These are phyloP conservation scores for Drosophila peninsularis DNA, from an alignment of 2,888 invertebrate species.

Conservation along the genomic window DNA sequence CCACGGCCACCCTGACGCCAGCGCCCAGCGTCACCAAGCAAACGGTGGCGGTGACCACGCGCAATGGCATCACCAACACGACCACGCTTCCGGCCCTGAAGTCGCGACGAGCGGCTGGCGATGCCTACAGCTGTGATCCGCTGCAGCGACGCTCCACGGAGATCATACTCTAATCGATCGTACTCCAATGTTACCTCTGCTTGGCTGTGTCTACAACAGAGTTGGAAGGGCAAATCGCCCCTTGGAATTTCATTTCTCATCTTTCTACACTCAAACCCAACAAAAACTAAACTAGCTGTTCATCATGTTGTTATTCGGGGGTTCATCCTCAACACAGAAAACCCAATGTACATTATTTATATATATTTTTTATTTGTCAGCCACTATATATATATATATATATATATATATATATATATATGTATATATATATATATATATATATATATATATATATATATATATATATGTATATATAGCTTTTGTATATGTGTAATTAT, in stretches of 20 bases:
- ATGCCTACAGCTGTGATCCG: slow-evolving; percentile 82
- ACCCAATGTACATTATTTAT: slow-evolving; percentile 55
- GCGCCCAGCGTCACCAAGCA: slow-evolving; percentile 75
- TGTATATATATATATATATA: slow-evolving; percentile 47
- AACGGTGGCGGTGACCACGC: slow-evolving; percentile 73
- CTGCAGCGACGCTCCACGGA: slow-evolving; percentile 82
- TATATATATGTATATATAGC: slow-evolving; percentile 36
- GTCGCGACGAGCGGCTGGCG: slow-evolving; percentile 61
- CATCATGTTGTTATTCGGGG: slow-evolving; percentile 78
- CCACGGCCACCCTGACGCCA: slow-evolving; percentile 82
- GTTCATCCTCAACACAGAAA: slow-evolving; percentile 32
- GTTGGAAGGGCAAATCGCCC: background rate
- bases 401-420: slow-evolving; percentile 33
- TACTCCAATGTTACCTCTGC: slow-evolving; percentile 14
- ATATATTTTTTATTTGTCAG: slow-evolving; percentile 17
- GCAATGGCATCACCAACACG: slow-evolving; percentile 71
- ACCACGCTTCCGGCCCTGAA: slow-evolving; percentile 44
- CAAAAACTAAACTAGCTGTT: slow-evolving; percentile 50
- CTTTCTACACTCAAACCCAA: background rate
- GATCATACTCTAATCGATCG: slow-evolving; percentile 80
- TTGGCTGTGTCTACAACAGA: slow-evolving; percentile 43
- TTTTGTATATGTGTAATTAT: slow-evolving; percentile 54
- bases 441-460: slow-evolving; percentile 38
- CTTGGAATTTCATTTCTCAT: slow-evolving; percentile 15
- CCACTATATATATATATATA: slow-evolving; percentile 9